Evolutionary conservation across 2,888 invertebrate genomes (phyloP).

Genomic region (Meiosimyza platycephala): DNA sequence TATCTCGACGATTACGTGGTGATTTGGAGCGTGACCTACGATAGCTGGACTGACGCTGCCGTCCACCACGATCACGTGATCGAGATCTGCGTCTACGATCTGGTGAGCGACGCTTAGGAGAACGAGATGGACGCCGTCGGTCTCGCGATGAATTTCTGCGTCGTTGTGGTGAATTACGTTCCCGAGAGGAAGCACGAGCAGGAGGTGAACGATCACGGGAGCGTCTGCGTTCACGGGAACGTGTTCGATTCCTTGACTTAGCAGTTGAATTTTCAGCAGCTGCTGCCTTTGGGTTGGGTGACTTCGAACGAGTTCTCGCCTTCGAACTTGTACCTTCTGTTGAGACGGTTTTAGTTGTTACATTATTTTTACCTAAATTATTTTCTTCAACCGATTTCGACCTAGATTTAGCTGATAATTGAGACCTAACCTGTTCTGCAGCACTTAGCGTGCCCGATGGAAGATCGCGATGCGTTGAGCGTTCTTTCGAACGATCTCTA

Average conservation of each 20-base stretch:
- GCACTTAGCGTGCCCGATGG: constrained; percentile 48
- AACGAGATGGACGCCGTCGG: constrained; percentile 50
- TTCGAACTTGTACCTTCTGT: constrained; percentile 34
- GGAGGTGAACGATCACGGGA: constrained; percentile 48
- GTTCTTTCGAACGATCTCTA: constrained; percentile 49
- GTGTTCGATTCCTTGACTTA: constrained; percentile 59
- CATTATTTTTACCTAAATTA: constrained; percentile 51
- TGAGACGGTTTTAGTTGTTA: constrained; percentile 40
- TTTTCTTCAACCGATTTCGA: constrained; percentile 62
- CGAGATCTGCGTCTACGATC: constrained; percentile 50
- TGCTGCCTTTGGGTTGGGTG: constrained; percentile 48
- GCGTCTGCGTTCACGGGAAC: constrained; percentile 53
- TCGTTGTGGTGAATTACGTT: constrained; percentile 52
- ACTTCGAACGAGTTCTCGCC: constrained; percentile 55
- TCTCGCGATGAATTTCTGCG: constrained; percentile 52
- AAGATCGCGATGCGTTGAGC: constrained; percentile 44
- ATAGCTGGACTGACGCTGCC: constrained; percentile 50
- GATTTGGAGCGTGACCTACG: constrained; percentile 53
- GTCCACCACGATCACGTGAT: constrained; percentile 52
- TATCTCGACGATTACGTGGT: constrained; percentile 47
- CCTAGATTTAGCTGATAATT: constrained; percentile 66
- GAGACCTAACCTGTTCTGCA: constrained; percentile 55
- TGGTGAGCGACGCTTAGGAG: constrained; percentile 52
- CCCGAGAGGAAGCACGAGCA: constrained; percentile 56
- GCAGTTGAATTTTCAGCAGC: constrained; percentile 58